Percentiles rank a stretch among this genome's conserved stretches.
These are phyloP conservation scores for Montipora efflorescens DNA, from an alignment of 64 coral and sea anemone species.

Conservation along the genomic window DNA sequence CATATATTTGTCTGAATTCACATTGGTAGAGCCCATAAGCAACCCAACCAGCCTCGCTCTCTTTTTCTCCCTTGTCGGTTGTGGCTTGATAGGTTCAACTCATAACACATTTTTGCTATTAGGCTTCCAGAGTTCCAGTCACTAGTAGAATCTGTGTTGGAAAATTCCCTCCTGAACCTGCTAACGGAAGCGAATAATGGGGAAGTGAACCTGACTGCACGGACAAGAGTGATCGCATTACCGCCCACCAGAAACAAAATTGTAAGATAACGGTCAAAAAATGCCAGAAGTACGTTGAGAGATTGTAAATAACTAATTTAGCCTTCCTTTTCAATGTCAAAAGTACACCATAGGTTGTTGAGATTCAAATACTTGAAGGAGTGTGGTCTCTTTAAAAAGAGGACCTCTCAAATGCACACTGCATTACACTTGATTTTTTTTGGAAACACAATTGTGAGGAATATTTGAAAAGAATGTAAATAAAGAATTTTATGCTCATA, in stretches of 20 bases:
- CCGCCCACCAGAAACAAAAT: conserved; percentile 77
- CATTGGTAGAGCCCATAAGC: no score
- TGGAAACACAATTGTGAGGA: no score
- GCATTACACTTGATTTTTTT: no score
- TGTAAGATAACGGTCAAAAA: background rate
- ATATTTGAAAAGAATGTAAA: no score
- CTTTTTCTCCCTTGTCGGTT: no score
- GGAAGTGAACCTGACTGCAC: conserved; percentile 80
- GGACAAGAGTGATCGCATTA: conserved; percentile 90
- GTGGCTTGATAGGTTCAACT: no score
- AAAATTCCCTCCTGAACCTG: conserved; percentile 88
- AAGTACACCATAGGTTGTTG: background rate
- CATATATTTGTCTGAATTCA: no score
- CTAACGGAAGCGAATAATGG: conserved; percentile 87
- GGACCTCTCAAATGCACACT: no score
- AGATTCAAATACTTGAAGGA: background rate
- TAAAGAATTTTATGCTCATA: no score
- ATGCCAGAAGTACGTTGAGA: background rate
- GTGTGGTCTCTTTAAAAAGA: no score
- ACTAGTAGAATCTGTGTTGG: conserved; percentile 84
- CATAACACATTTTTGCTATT: background rate
- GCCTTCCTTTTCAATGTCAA: background rate
- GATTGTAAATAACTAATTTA: conserved; percentile 35
- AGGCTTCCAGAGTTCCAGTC: conserved; percentile 91
- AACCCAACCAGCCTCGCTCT: no score